A percentile compares a stretch with the other conserved stretches of the same genome.
Evolutionary conservation across 2,113 vertebrate species (phyloP).

Genomic region (Chinchilla lanigera): DNA sequence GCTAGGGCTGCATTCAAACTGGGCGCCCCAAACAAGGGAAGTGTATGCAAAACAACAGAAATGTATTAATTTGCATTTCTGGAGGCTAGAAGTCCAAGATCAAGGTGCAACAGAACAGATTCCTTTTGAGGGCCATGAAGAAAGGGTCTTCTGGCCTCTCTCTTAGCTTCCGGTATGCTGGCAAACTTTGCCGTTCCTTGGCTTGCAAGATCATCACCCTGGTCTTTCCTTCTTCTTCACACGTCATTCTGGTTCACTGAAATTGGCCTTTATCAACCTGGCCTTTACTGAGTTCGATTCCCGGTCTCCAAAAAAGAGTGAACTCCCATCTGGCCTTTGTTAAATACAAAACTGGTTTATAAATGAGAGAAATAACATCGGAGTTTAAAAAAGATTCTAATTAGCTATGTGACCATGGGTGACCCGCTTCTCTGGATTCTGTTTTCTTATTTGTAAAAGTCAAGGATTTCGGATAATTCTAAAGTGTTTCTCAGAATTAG

Average conservation of each 20-base stretch:
- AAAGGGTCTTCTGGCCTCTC: neutral
- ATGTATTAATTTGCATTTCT: neutral
- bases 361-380: neutral
- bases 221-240: neutral
- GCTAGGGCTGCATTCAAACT: neutral
- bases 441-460: conserved; percentile 12
- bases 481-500: neutral
- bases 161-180: neutral
- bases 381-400: neutral
- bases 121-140: neutral
- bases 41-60: neutral
- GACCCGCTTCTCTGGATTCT: neutral
- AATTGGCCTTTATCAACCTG: neutral
- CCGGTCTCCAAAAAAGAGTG: too few relatives aligned
- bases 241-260: neutral
- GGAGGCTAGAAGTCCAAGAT: neutral
- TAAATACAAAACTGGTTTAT: conserved; percentile 21
- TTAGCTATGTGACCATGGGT: neutral
- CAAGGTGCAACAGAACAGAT: neutral
- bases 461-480: neutral
- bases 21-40: neutral
- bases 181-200: neutral
- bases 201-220: neutral
- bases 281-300: neutral
- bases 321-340: neutral